These are phyloP conservation scores for Agrotis exclamationis DNA, from an alignment of 2,888 invertebrate genomes.

Conservation along the genomic window DNA sequence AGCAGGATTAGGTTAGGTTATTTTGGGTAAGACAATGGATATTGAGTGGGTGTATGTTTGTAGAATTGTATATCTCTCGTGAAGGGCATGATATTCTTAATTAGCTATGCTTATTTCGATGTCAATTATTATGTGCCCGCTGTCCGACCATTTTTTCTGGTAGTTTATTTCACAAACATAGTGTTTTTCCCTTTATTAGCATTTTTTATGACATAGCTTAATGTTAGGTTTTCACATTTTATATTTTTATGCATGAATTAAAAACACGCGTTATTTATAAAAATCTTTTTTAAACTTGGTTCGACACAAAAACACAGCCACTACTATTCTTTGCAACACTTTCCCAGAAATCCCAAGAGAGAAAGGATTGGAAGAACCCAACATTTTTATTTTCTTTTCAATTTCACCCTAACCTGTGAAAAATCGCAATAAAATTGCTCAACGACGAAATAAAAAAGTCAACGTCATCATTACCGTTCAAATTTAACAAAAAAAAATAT, in stretches of 20 bases:
- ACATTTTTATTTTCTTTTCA: conserved; percentile 5
- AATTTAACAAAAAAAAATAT: conserved; percentile 59
- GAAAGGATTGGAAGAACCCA: conserved; percentile 14
- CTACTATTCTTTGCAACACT: background rate
- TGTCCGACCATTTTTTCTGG: no score
- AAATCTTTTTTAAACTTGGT: no score
- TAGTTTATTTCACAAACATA: no score
- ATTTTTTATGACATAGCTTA: no score
- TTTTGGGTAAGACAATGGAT: conserved; percentile 54
- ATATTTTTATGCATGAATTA: no score
- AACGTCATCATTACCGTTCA: conserved; percentile 84
- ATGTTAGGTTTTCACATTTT: no score
- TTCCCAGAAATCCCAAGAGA: conserved; percentile 48
- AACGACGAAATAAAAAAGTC: conserved; percentile 73
- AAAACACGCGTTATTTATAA: no score
- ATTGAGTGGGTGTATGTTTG: conserved; percentile 24
- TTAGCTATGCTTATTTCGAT: no score
- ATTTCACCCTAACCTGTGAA: conserved; percentile 59
- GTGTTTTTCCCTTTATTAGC: no score
- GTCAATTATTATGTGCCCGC: no score
- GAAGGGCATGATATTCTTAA: background rate
- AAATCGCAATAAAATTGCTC: conserved; percentile 70
- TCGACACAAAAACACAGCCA: no score
- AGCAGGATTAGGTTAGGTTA: conserved; percentile 44
- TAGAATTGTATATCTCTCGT: background rate